Percentiles rank a stretch among this genome's conserved stretches.
These are phyloP conservation scores for Gadopsis marmoratus DNA, from an alignment of 2,797 vertebrate genomes.

Conservation along the genomic window DNA sequence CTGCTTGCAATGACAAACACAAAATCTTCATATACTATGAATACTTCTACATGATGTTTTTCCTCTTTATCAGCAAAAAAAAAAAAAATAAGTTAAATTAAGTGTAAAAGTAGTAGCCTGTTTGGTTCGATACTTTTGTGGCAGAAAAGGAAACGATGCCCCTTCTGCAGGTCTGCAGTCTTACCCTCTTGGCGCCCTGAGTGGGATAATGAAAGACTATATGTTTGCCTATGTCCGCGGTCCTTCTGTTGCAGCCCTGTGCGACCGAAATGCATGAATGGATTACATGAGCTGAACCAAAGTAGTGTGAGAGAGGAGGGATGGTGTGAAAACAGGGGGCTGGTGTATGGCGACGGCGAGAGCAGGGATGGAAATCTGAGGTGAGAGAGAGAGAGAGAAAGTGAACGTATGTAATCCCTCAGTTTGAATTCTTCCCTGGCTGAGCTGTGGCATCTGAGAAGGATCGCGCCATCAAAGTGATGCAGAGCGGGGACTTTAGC, in stretches of 20 bases:
- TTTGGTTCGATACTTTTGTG: background rate
- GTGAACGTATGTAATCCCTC: conserved; percentile 38
- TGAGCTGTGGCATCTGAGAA: conserved; percentile 59
- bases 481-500: conserved; percentile 65
- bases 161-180: background rate
- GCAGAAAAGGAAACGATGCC: background rate
- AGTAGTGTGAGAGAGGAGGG: conserved; percentile 28
- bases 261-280: conserved; percentile 38
- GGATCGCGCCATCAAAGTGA: conserved; percentile 79
- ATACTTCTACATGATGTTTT: too few species aligned
- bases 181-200: conserved; percentile 3
- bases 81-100: background rate
- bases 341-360: background rate
- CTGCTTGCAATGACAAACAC: too few species aligned
- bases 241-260: conserved; percentile 10
- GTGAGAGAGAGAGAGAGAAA: conserved; percentile 27
- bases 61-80: background rate
- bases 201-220: background rate
- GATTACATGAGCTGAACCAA: conserved; percentile 45
- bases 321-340: conserved; percentile 26
- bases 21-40: too few species aligned
- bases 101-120: background rate
- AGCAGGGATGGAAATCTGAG: conserved; percentile 32
- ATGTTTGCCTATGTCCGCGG: conserved; percentile 8
- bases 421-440: conserved; percentile 37